These are phyloP conservation scores for Eudasyphora cyanicolor DNA, from an alignment of 2,888 invertebrate genomes.

Conservation along the genomic window DNA sequence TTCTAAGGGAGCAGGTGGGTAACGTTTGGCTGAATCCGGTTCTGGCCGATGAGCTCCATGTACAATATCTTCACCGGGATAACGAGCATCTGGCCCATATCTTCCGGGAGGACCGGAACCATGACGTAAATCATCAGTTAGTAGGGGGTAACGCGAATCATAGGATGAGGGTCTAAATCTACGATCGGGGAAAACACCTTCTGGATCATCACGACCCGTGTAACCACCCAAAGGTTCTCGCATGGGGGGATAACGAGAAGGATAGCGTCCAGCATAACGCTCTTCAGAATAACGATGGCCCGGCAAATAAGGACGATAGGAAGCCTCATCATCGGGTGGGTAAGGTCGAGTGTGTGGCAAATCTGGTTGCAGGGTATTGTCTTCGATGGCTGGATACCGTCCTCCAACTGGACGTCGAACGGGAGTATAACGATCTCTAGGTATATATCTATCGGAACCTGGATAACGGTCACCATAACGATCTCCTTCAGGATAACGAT, in stretches of 20 bases:
- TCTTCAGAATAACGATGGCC: constrained; percentile 74
- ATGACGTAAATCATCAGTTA: constrained; percentile 68
- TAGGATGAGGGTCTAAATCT: constrained; percentile 79
- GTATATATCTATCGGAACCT: constrained; percentile 68
- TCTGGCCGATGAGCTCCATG: constrained; percentile 76
- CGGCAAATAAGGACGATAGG: constrained; percentile 75
- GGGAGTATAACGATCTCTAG: constrained; percentile 71
- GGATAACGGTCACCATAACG: constrained; percentile 70
- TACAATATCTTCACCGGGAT: constrained; percentile 75
- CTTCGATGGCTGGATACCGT: constrained; percentile 74
- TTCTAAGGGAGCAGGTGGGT: constrained; percentile 80
- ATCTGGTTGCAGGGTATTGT: constrained; percentile 76
- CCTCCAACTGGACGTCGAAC: constrained; percentile 71
- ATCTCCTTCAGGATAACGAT: constrained; percentile 67
- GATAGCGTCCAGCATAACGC: constrained; percentile 74
- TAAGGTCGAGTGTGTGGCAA: constrained; percentile 78
- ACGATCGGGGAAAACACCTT: constrained; percentile 80
- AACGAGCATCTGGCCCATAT: constrained; percentile 73
- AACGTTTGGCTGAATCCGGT: constrained; percentile 81
- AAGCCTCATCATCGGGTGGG: constrained; percentile 74
- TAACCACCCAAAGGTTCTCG: constrained; percentile 74
- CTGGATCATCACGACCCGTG: constrained; percentile 76
- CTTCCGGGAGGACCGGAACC: constrained; percentile 60
- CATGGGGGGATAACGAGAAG: constrained; percentile 69
- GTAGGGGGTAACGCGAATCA: constrained; percentile 77